A percentile compares a stretch with the other conserved stretches of the same genome.
Conservation (phyloP, 1,140 invertebrate genomes). For the Stegodyphus mimosarum region DNA sequence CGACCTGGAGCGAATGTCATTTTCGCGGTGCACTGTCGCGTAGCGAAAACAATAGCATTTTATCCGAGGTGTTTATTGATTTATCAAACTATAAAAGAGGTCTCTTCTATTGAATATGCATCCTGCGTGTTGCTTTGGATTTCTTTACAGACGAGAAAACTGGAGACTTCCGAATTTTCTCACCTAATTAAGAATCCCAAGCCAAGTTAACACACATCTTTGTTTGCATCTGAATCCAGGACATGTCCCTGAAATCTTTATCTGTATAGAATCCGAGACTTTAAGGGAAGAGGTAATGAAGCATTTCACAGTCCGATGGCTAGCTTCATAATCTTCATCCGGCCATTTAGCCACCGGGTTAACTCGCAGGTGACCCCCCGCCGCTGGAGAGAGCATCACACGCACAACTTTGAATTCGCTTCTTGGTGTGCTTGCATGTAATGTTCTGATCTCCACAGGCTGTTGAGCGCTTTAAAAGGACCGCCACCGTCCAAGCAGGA, state of each 20-base stretch:
- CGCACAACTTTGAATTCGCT: background rate
- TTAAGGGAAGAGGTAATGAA: background rate
- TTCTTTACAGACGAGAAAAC: no score
- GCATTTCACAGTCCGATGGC: conserved; percentile 49
- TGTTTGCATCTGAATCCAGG: no score
- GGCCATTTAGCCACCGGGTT: conserved; percentile 29
- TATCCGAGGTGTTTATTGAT: background rate
- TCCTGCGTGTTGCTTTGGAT: background rate
- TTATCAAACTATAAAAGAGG: background rate
- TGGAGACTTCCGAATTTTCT: no score
- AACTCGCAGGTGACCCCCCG: conserved; percentile 14
- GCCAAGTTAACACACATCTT: no score
- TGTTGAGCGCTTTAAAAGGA: conserved; percentile 10
- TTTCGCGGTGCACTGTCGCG: no score
- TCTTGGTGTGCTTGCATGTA: conserved; percentile 21
- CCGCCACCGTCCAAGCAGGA: no score
- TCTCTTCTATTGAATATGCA: background rate
- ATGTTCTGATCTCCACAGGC: conserved; percentile 13
- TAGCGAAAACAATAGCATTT: no score
- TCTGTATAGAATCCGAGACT: no score
- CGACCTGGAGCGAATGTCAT: no score
- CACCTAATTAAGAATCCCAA: no score
- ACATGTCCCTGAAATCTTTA: no score
- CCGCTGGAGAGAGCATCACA: background rate
- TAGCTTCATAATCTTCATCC: conserved; percentile 37